phyloP scores from a whole-genome alignment of 1,140 invertebrate species.

The Drosophila dunni region DNA sequence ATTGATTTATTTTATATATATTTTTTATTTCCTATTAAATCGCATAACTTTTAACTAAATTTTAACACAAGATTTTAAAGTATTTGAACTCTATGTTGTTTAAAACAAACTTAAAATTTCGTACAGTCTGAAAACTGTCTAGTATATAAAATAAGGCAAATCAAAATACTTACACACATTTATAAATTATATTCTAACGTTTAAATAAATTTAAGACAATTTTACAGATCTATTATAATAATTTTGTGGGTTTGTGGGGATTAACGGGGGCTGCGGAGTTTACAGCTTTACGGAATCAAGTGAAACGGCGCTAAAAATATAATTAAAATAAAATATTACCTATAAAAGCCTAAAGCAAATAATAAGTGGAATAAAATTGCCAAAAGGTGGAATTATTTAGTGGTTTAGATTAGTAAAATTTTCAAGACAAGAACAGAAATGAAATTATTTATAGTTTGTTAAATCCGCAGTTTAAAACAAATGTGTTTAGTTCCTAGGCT shows the following conservation, averaged over 20 bases:
- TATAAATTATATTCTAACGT: constrained; percentile 37
- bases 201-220: constrained; percentile 23
- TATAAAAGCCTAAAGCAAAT: constrained; percentile 21
- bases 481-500: constrained; percentile 22
- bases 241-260: constrained; percentile 31
- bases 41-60: too few relatives aligned
- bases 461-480: neutral
- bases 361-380: constrained; percentile 1
- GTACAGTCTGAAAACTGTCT: constrained; percentile 15
- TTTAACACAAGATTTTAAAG: too few relatives aligned
- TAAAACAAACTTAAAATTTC: constrained; percentile 1
- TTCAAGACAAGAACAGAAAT: neutral
- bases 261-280: constrained; percentile 25
- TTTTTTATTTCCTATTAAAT: too few relatives aligned
- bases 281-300: constrained; percentile 65
- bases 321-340: constrained; percentile 42
- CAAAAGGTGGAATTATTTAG: too few relatives aligned
- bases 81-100: too few relatives aligned
- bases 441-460: neutral
- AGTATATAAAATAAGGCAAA: constrained; percentile 11
- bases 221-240: constrained; percentile 20
- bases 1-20: too few relatives aligned
- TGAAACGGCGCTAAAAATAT: constrained; percentile 72
- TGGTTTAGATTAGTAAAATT: neutral
- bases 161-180: constrained; percentile 38